Conservation (phyloP, 2,113 vertebrate genomes). For the Brachypodius melanocephalos region DNA sequence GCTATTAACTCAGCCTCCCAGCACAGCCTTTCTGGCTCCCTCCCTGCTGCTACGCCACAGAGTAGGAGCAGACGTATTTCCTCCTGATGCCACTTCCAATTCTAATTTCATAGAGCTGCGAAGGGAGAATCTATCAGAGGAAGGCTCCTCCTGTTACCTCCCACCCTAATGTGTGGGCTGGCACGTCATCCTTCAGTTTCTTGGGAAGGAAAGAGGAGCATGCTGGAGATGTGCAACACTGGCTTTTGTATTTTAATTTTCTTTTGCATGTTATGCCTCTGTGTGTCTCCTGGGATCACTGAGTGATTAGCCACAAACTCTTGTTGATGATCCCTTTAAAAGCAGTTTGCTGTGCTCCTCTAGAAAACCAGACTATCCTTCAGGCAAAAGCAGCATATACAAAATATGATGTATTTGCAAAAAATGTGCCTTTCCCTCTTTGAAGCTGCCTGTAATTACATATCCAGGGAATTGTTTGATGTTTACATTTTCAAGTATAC, state of each 20-base stretch:
- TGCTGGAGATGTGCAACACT: neutral
- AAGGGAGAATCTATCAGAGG: neutral
- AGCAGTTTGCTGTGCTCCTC: neutral
- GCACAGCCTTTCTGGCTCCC: neutral
- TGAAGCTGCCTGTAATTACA: conserved; percentile 60
- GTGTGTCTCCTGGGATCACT: neutral
- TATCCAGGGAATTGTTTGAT: conserved; percentile 54
- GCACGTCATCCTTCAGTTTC: neutral
- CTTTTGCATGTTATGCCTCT: neutral
- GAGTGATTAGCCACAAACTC: neutral
- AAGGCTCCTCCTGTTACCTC: neutral
- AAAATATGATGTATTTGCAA: conserved; percentile 10
- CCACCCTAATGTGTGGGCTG: neutral
- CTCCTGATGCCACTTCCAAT: neutral
- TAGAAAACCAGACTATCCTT: conserved; percentile 1
- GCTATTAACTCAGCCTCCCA: neutral
- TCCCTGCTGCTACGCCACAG: neutral
- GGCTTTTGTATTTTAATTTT: neutral
- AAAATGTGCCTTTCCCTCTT: conserved; percentile 33
- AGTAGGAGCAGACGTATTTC: neutral
- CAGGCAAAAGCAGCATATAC: conserved; percentile 22
- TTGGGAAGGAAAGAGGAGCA: neutral
- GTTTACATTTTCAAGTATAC: conserved; percentile 46
- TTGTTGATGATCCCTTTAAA: conserved; percentile 20
- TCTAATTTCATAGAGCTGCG: neutral